A percentile compares a stretch with the other conserved stretches of the same genome.
These are phyloP conservation scores for Geopemphigus sp. DNA, from an alignment of 1,140 invertebrate species.

Conservation along the genomic window DNA sequence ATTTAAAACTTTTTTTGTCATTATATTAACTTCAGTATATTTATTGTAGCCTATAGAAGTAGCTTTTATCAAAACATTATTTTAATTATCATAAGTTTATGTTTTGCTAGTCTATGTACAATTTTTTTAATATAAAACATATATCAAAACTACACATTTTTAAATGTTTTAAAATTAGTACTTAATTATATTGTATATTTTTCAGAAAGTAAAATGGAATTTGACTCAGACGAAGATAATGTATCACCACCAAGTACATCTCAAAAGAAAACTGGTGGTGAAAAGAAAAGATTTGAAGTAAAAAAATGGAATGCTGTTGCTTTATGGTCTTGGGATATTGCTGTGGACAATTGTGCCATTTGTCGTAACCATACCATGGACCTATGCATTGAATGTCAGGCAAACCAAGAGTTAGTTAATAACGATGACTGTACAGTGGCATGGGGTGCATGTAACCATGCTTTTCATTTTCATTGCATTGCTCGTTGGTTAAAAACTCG, in stretches of 20 bases:
- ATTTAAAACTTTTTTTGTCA: too few species aligned
- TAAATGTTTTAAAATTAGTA: too few species aligned
- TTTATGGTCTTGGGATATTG: slow-evolving; percentile 99
- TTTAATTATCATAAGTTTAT: too few species aligned
- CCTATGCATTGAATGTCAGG: slow-evolving; percentile 99
- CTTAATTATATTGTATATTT: background rate
- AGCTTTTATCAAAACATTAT: too few species aligned
- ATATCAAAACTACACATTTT: too few species aligned
- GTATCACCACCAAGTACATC: slow-evolving; percentile 77
- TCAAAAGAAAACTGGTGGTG: too few species aligned
- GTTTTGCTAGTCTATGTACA: too few species aligned
- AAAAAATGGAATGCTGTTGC: slow-evolving; percentile 99
- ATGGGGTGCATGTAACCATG: slow-evolving; percentile 99
- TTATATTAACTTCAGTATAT: too few species aligned
- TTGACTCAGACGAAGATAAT: slow-evolving; percentile 85
- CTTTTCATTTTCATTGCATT: slow-evolving; percentile 99
- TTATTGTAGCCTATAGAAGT: too few species aligned
- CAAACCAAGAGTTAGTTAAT: slow-evolving; percentile 96
- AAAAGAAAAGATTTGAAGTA: slow-evolving; percentile 92
- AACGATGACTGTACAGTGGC: slow-evolving; percentile 99
- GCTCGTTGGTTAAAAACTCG: slow-evolving; percentile 98
- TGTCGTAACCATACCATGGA: slow-evolving; percentile 99
- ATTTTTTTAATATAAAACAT: too few species aligned
- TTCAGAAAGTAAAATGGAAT: slow-evolving; percentile 66
- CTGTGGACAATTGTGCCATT: slow-evolving; percentile 99